Base-by-base conservation (phyloP, 2,888 invertebrate species). In the Cristatella mucedo region DNA sequence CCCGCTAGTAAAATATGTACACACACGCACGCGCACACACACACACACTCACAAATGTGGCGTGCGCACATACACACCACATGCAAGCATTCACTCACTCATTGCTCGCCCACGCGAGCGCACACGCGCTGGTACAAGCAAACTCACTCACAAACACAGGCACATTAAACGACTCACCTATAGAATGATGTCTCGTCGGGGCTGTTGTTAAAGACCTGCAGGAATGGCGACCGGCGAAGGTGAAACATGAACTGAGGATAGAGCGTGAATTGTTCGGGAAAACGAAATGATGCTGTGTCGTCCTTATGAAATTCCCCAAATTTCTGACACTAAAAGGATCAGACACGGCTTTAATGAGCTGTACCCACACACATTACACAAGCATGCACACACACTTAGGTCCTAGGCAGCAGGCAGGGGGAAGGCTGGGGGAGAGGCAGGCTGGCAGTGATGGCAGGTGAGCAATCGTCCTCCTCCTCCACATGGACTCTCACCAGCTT, bases 241-340 rank as follows among this genome's bases (percentile, higher is more conserved):
- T 99, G 97, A 68, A 95, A 99, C 93, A 99, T 95, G 68, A 97
- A 99, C 69, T 97, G 97, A 31, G 97, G 97, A 71, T 93, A 99
- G 43, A 99, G 71, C 44, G 87, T 86, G 70, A 97, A 97, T 70
- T 91, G 93, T 62, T 93, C 93, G 2, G 83, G 78, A 44, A 97
- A 75, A 38, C 91, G 75, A 72, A 97, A 97, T 50, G 89, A 87
- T 61, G 82, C 83, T 13, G 91, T 87, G 68, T 95, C 91, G 61
- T 99, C 95, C 62, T 93, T 93, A 55, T 80, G 78, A 66, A 89
- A 99, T 62, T 97, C 93, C 41, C 95, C 97, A 70, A 99, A 99
- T 69, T 93, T 93, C 68, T 97, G 97, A 65, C 97, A 97, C 82
- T 91, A 68, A 39, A 73, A 71, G 44, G 39, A 44, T 50, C 42